These are phyloP conservation scores for Hirtodrosophila confusa DNA, from an alignment of 2,888 invertebrate genomes.

Conservation along the genomic window DNA sequence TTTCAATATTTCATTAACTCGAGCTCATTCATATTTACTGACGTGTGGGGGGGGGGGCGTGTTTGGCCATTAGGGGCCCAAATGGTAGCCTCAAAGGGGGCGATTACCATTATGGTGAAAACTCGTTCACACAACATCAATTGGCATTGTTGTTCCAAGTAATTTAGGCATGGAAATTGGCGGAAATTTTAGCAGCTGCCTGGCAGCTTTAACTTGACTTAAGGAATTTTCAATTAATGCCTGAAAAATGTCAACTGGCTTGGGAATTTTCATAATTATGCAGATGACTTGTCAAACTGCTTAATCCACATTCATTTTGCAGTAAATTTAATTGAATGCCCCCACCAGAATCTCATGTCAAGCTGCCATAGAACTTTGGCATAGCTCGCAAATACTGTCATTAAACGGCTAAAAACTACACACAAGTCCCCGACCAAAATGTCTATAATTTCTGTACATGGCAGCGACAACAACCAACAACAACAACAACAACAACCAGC, in stretches of 20 bases:
- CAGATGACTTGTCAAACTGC: slow-evolving; percentile 62
- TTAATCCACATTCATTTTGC: slow-evolving; percentile 59
- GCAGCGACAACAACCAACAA: slow-evolving; percentile 44
- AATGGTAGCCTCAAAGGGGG: slow-evolving; percentile 23
- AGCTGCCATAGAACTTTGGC: slow-evolving; percentile 45
- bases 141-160: slow-evolving; percentile 40
- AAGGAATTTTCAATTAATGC: slow-evolving; percentile 74
- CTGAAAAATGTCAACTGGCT: slow-evolving; percentile 58
- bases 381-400: slow-evolving; percentile 45
- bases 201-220: slow-evolving; percentile 43
- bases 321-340: slow-evolving; percentile 62
- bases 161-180: slow-evolving; percentile 17
- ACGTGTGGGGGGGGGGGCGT: slow-evolving; percentile 34
- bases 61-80: slow-evolving; percentile 26
- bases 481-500: slow-evolving; percentile 13
- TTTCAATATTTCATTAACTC: slow-evolving; percentile 65
- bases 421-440: slow-evolving; percentile 48
- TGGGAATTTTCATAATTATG: slow-evolving; percentile 69
- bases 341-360: slow-evolving; percentile 36
- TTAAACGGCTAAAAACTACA: slow-evolving; percentile 59
- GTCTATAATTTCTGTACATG: slow-evolving; percentile 69
- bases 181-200: slow-evolving; percentile 46
- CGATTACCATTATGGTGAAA: slow-evolving; percentile 35
- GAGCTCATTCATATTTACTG: slow-evolving; percentile 53
- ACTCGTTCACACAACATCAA: slow-evolving; percentile 56